Conservation (phyloP, 1,140 invertebrate genomes). For the Drosophila pallidifrons region DNA sequence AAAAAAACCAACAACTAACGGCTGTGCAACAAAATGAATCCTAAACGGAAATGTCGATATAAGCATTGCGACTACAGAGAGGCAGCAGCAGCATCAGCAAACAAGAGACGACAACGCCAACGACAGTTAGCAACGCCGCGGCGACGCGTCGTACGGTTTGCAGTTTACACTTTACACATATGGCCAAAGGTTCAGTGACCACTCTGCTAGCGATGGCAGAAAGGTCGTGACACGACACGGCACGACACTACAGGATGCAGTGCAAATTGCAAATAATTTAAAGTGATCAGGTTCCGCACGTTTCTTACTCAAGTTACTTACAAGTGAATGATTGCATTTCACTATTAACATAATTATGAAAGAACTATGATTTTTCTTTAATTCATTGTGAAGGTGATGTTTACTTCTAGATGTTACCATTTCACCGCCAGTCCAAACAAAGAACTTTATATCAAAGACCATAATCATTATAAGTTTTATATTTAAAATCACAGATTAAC, state of each 20-base stretch:
- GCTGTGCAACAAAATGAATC: constrained; percentile 73
- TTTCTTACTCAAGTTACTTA: too few relatives aligned
- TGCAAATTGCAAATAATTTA: neutral
- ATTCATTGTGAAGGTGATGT: too few relatives aligned
- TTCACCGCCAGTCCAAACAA: too few relatives aligned
- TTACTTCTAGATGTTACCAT: too few relatives aligned
- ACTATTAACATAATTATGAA: too few relatives aligned
- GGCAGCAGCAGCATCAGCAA: constrained; percentile 7
- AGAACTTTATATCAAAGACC: too few relatives aligned
- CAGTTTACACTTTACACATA: constrained; percentile 54
- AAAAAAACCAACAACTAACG: constrained; percentile 67
- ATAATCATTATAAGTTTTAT: too few relatives aligned
- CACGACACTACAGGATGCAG: neutral
- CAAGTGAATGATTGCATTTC: too few relatives aligned
- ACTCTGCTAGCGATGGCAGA: constrained; percentile 48
- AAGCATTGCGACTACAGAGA: constrained; percentile 65
- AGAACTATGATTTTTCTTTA: too few relatives aligned
- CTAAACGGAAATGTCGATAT: constrained; percentile 83
- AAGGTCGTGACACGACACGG: constrained; percentile 17
- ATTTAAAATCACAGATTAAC: too few relatives aligned
- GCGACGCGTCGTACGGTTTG: constrained; percentile 24
- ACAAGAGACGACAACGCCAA: constrained; percentile 48
- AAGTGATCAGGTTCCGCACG: too few relatives aligned
- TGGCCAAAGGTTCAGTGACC: constrained; percentile 67
- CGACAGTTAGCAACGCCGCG: constrained; percentile 56